Conservation (phyloP, 2,113 vertebrate species). For the Embiotoca jacksoni region DNA sequence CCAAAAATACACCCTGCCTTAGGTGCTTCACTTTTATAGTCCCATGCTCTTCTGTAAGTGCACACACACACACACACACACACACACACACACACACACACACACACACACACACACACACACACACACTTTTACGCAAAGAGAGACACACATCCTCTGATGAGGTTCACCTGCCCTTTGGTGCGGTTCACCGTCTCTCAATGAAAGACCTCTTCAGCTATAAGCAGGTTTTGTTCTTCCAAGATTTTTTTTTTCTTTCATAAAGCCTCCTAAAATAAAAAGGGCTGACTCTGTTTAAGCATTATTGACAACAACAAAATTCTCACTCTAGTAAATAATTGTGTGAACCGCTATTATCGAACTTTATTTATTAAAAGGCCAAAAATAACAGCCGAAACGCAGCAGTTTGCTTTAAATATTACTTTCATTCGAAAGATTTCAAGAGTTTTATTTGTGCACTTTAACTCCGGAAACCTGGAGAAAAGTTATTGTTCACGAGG, state of each 20-base stretch:
- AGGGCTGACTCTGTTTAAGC: background rate
- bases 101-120: conserved; percentile 46
- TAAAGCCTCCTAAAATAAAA: conserved; percentile 9
- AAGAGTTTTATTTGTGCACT: too few species aligned
- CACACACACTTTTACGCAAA: conserved; percentile 55
- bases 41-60: conserved; percentile 66
- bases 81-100: conserved; percentile 48
- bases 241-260: conserved; percentile 27
- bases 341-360: too few species aligned
- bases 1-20: conserved; percentile 71
- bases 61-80: conserved; percentile 50
- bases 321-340: too few species aligned
- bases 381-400: too few species aligned
- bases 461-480: too few species aligned
- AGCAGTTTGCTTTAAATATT: too few species aligned
- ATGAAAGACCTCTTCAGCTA: conserved; percentile 69
- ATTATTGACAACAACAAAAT: background rate
- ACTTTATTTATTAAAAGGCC: too few species aligned
- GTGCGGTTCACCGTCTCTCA: conserved; percentile 76
- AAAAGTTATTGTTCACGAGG: background rate
- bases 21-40: conserved; percentile 84
- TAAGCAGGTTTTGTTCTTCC: conserved; percentile 38
- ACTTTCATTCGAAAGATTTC: too few species aligned
- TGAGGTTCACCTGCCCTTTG: conserved; percentile 83
- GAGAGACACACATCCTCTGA: conserved; percentile 62